Evolutionary conservation across 2,888 invertebrate genomes (phyloP), one percentile per base, ranked within the genome.

Genomic region (Polia nebulosa): DNA sequence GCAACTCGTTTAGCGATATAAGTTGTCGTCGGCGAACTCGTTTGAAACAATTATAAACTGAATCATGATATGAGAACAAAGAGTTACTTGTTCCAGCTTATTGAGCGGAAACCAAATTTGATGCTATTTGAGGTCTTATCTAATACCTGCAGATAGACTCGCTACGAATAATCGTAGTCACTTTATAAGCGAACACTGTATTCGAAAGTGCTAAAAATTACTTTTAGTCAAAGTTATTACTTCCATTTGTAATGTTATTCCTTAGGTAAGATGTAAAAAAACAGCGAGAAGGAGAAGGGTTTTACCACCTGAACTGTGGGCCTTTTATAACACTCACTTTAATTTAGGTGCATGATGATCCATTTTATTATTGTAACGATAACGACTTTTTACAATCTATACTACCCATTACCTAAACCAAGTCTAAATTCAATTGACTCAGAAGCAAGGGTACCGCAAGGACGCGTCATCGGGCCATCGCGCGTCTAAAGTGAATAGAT

Each of bases 21-120:
- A 65, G 52, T 72, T 71, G 22, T 36, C 51, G 45, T 25, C 49
- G 49, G 45, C 32, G 15, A 64, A 72, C 29, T 72, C 20, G 36
- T 72, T 81, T 61, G 64, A 61, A 72, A 62, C n/a, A 72, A 66
- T 78, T 73, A 78, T 59, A 64, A 78, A 72, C 29, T 57, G 15
- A 49, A 72, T 68, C 20, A 15, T 44, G 20, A 49, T 53, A 55
- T 57, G 47, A 61, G 45, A n/a, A 49, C 34, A 41, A 52, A 41
- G 41, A 44, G 29, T 22, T 15, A 36, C 17, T 39, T 25, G 22
- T 47, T 32, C 4, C n/a, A 55, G n/a, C 22, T 32, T 45, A 27
- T 34, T 57, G 7, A 57, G 20, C 3, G 44, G 17, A 44, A 20
- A 17, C 11, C 17, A 15, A 17, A 9, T 17, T 27, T 27, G 8